Percentiles rank a stretch among this genome's conserved stretches.
Evolutionary conservation across 2,888 invertebrate species (phyloP).

Genomic region (Seira ritae): DNA sequence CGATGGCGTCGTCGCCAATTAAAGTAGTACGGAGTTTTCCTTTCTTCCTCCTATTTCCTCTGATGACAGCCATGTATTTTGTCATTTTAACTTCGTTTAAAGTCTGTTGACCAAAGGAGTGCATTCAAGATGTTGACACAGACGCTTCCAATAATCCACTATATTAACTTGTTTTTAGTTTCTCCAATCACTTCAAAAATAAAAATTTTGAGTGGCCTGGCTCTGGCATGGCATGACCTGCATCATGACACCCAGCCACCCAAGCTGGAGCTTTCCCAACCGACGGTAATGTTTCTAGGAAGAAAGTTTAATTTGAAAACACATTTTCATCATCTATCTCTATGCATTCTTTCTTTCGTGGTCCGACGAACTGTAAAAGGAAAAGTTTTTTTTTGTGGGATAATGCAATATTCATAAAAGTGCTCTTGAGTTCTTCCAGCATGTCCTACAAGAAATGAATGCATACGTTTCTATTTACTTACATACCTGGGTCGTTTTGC

Average conservation of each 20-base stretch:
- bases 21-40: slow-evolving; percentile 24
- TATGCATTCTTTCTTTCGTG: neutral
- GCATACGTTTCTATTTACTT: neutral
- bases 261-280: neutral
- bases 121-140: neutral
- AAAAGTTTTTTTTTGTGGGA: neutral
- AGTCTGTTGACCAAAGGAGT: neutral
- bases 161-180: neutral
- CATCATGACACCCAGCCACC: neutral
- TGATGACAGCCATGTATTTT: slow-evolving; percentile 6
- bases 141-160: neutral
- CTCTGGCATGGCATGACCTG: neutral
- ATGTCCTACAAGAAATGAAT: no score
- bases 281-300: neutral
- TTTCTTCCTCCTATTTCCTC: neutral
- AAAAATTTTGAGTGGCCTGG: neutral
- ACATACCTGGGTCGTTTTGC: neutral
- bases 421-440: no score
- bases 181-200: neutral
- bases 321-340: neutral
- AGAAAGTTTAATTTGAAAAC: neutral
- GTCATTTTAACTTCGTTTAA: neutral
- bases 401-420: no score
- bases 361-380: neutral
- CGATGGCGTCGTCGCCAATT: slow-evolving; percentile 8